Conservation (phyloP, 2,797 vertebrate species). For the Clarias laeviceps region DNA sequence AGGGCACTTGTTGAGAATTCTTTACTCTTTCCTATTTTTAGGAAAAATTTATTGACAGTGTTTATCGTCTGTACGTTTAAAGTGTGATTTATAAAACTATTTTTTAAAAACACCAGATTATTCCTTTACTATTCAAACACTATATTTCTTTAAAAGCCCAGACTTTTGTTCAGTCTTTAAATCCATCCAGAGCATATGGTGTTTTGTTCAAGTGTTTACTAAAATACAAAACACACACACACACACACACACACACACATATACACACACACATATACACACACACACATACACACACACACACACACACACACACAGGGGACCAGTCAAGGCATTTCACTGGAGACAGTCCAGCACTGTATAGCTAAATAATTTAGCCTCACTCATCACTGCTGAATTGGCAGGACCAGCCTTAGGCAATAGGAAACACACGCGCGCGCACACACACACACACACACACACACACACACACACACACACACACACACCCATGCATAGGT, state of each 20-base stretch:
- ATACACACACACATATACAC: constrained; percentile 16
- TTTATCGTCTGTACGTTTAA: not conserved
- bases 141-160: not conserved
- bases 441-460: constrained; percentile 30
- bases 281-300: constrained; percentile 25
- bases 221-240: not conserved
- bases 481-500: constrained; percentile 46
- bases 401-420: constrained; percentile 44
- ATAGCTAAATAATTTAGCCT: constrained; percentile 55
- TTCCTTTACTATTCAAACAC: not conserved
- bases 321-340: constrained; percentile 49
- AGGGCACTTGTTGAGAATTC: not conserved
- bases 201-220: not conserved
- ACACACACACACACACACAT: constrained; percentile 14
- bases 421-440: constrained; percentile 33
- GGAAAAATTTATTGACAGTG: not conserved
- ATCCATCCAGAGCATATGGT: not conserved
- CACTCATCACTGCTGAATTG: constrained; percentile 51
- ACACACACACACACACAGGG: constrained; percentile 39
- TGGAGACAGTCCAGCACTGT: constrained; percentile 52
- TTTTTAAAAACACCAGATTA: not conserved
- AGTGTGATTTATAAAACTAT: too few relatives aligned
- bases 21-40: not conserved
- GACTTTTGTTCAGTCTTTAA: not conserved
- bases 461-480: constrained; percentile 28